Evolutionary conservation across 2,797 vertebrate species (phyloP), one percentile per base, ranked within the genome.

Genomic region (Mus minutoides): DNA sequence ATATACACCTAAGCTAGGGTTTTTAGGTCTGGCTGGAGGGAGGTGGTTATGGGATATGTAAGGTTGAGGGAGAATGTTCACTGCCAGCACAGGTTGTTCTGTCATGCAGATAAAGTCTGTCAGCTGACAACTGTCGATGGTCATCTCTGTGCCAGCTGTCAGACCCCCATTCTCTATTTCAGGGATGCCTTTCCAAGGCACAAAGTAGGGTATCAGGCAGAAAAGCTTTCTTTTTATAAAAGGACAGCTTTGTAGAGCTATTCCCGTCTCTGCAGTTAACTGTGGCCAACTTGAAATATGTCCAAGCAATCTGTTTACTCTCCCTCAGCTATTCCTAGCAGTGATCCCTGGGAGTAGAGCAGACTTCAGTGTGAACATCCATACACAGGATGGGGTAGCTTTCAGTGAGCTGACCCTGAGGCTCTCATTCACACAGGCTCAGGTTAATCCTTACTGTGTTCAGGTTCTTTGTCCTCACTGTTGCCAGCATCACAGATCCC

Each of bases 211-310:
- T 67, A 6, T 52, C 67, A 46, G 64, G n/a, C 54, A 56, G 79
- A 46, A 49, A 84, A 49, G 21, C 69, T 49, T 94, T 67, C 26
- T 67, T 83, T 83, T 56, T 77, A 76, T 62, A 76, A 52, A 93
- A 93, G 77, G 85, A 82, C 40, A 82, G 64, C 54, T 84, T 88
- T 85, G 43, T 69, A 77, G 71, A 90, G 56, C 58, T 86, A 24
- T 76, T 52, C n/a, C 75, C 17, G 17, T 84, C 46, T 52, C 46
- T 80, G 54, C 6, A 85, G 31, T 69, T 43, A 76, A 29, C 49
- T 85, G 7, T 56, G 84, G 75, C 93, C 40, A 90, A 31, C 60
- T 77, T 85, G 71, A 85, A 85, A 56, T 37, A 64, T 49, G 31
- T 21, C 31, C 12, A 13, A 29, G 49, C 82, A 56, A 22, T 58